Evolutionary conservation across 2,113 vertebrate species (phyloP).

Genomic region (Hiodon tergisus): DNA sequence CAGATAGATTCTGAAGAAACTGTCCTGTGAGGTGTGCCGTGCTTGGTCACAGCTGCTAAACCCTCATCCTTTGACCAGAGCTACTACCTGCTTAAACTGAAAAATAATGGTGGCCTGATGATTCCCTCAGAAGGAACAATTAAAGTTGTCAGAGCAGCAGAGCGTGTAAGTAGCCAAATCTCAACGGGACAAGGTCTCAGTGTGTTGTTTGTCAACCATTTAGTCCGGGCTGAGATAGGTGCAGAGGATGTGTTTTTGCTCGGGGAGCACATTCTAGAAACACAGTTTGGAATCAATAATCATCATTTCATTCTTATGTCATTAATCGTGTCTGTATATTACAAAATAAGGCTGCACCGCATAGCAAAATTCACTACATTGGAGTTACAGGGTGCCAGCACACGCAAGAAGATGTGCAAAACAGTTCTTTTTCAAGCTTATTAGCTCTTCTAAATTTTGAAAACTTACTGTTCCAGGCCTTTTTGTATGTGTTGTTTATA

Average conservation of each 20-base stretch:
- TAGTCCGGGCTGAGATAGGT: neutral
- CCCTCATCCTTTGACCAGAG: constrained; percentile 2
- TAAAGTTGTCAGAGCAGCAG: constrained; percentile 10
- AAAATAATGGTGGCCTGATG: constrained; percentile 20
- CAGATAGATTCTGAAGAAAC: constrained; percentile 4
- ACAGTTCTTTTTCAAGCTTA: neutral
- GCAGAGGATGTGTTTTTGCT: constrained; percentile 19
- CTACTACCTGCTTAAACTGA: constrained; percentile 11
- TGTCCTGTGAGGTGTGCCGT: constrained; percentile 19
- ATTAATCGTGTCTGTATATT: neutral
- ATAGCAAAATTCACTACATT: neutral
- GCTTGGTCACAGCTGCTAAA: constrained; percentile 8
- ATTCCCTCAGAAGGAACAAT: constrained; percentile 12
- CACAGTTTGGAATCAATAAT: constrained; percentile 12
- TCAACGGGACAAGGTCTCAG: constrained; percentile 8
- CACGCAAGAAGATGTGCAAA: constrained; percentile 15
- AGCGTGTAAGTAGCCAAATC: neutral
- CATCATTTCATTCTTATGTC: constrained; percentile 8
- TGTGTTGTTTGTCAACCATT: neutral
- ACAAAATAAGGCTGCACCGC: constrained; percentile 17
- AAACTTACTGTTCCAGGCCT: constrained; percentile 1
- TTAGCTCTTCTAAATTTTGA: constrained; percentile 8
- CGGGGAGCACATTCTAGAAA: constrained; percentile 15
- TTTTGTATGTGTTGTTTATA: constrained; percentile 1
- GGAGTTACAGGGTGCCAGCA: constrained; percentile 9